Conservation (phyloP, 2,888 invertebrate genomes). For the Himalopsyche tibetana region DNA sequence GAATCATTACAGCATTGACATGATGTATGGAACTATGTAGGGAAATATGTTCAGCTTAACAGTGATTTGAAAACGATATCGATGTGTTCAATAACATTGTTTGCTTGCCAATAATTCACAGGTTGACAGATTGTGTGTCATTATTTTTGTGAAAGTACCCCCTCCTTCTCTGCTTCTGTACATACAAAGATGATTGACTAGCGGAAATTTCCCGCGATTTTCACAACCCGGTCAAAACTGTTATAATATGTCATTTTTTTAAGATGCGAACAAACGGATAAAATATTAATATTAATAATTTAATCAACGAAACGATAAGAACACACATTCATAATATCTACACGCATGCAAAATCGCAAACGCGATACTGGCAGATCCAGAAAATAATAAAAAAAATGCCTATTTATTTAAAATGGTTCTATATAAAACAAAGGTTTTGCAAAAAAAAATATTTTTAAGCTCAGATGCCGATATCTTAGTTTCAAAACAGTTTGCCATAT, state of each 20-base stretch:
- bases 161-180: background rate
- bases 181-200: slow-evolving; percentile 22
- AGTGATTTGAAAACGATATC: background rate
- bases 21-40: no score
- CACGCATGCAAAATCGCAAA: no score
- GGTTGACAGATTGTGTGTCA: slow-evolving; percentile 2
- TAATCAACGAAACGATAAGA: no score
- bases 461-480: no score
- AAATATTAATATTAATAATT: background rate
- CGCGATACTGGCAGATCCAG: no score
- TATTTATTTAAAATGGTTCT: no score
- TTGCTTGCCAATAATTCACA: background rate
- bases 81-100: background rate
- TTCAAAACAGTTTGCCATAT: no score
- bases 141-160: background rate
- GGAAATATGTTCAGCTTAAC: background rate
- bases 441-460: no score
- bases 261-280: background rate
- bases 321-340: no score
- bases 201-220: background rate
- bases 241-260: background rate
- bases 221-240: background rate
- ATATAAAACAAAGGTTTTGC: no score
- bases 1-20: no score
- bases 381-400: no score